Base-by-base conservation (phyloP, 2,888 invertebrate species). In the Stratiomys singularior region DNA sequence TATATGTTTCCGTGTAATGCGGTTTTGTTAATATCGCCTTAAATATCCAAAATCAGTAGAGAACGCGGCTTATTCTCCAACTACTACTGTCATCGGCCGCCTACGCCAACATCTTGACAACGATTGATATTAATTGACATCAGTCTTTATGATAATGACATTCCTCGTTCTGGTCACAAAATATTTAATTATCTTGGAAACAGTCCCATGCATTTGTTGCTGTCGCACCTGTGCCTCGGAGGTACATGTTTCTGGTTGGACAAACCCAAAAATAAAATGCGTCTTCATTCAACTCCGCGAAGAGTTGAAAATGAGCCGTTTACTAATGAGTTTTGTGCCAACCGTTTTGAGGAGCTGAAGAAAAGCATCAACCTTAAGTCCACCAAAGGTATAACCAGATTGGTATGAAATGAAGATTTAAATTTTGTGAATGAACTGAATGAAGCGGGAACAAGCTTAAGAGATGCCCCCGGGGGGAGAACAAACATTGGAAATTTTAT, bases 121-220 rank as follows among this genome's bases (percentile, higher is more conserved):
- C 66, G 77, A 66, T 67, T 67, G 74, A 79, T 79, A 79, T 79
- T 79, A 79, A 79, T 79, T 79, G 77, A 76, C 77, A 77, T 76
- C 77, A 69, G 77, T 76, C 77, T 79, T 79, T 79, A 79, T 79
- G 79, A 71, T 79, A 77, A 79, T 79, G 76, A 76, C 67, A 67
- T 77, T 64, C 77, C 77, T 67, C 66, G 77, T 77, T 77, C 77
- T 77, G 67, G 74, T 74, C 74, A 74, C 58, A 74, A 74, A 74
- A 74, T 74, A 74, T 60, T 74, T 74, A 74, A 74, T 74, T 74
- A 74, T 60, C 56, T 28, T n/a, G 7, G 18, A 28, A 13, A 71
- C 28, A 52, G 27, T 27, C 27, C 7, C 56, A 15, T 18, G 71
- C 56, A 56, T 47, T 72, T 47, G 69, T 44, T 69, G 25, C 15